Base-by-base conservation (phyloP, 1,140 invertebrate genomes). In the Gryllus bimaculatus region DNA sequence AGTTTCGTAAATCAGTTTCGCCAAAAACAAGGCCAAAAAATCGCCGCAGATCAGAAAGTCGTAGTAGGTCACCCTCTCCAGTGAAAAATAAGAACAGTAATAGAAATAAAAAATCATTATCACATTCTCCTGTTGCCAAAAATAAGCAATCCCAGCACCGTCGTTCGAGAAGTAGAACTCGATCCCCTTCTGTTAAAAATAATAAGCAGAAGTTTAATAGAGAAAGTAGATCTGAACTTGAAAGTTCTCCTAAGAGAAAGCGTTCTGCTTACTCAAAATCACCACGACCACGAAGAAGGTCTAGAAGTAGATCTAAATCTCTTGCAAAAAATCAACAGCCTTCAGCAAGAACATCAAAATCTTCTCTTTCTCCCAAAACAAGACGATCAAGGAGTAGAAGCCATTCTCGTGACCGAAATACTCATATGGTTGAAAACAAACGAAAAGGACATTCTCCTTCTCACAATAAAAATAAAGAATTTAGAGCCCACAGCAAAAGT, bases 211-310 rank as follows among this genome's bases (percentile, higher is more conserved):
- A 77, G 76, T 48, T n/a, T 20, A 49, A 21, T 77, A 15, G 12
- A 48, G 76, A 77, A 48, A 48, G 7, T 8, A 77, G n/a, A 47
- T 48, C 8, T 48, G 48, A 26, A 48, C 8, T 10, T 48, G 39
- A 66, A 26, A 74, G 18, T 79, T 79, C 78, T 20, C 78, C 78
- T 15, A 79, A 79, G 73, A 79, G 73, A 47, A 79, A 79, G 73
- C 54, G n/a, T 10, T 77, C 76, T n/a, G 13, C 13, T n/a, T 77
- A 77, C 47, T 77, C 76, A 15, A 77, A 47, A n/a, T 77, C 76
- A 7, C 76, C 76, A 39, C 47, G 78, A 48, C 15, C 73, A 48
- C n/a, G 39, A n/a, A 48, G 78, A 75, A 79, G 47, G 20, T 79
- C 78, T 4, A 75, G 21, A 47, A 79, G 78, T 74, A 79, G 73